A percentile compares a stretch with the other conserved stretches of the same genome.
phyloP scores from a whole-genome alignment of 2,113 vertebrate species.

The Dolichotis patagonum region DNA sequence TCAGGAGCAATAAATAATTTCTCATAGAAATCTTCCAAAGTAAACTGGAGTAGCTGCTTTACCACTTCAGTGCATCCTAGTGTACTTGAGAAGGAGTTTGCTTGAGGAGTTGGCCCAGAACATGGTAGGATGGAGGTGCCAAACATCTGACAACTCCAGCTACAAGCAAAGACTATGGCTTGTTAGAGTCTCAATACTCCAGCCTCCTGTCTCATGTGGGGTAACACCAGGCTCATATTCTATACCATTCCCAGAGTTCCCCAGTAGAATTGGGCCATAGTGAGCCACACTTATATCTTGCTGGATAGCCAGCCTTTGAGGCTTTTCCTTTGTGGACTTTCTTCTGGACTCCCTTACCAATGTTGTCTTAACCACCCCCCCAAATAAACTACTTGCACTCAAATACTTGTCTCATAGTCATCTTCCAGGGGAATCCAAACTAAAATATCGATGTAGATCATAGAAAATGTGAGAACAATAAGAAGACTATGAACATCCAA shows the following conservation, averaged over 20 bases:
- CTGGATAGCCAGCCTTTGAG: neutral
- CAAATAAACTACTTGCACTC: constrained; percentile 7
- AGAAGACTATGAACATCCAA: constrained; percentile 5
- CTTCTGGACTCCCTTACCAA: neutral
- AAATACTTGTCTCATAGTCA: neutral
- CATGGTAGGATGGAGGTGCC: neutral
- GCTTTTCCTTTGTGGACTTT: neutral
- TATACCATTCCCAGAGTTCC: neutral
- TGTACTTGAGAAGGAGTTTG: neutral
- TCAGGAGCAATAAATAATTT: neutral
- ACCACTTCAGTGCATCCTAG: neutral
- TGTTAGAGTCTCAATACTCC: neutral
- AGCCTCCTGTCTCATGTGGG: neutral
- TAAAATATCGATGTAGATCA: constrained; percentile 11
- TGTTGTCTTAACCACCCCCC: neutral
- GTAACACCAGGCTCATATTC: neutral
- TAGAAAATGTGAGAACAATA: constrained; percentile 14
- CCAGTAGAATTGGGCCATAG: neutral
- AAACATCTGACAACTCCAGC: neutral
- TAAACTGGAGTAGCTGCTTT: neutral
- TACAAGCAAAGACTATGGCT: neutral
- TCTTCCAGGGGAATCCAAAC: constrained; percentile 1
- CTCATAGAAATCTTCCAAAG: neutral
- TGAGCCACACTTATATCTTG: neutral
- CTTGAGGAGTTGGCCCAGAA: neutral